A percentile compares a stretch with the other conserved stretches of the same genome.
Conservation (phyloP, 2,797 vertebrate genomes). For the Sebastes oblongus region DNA sequence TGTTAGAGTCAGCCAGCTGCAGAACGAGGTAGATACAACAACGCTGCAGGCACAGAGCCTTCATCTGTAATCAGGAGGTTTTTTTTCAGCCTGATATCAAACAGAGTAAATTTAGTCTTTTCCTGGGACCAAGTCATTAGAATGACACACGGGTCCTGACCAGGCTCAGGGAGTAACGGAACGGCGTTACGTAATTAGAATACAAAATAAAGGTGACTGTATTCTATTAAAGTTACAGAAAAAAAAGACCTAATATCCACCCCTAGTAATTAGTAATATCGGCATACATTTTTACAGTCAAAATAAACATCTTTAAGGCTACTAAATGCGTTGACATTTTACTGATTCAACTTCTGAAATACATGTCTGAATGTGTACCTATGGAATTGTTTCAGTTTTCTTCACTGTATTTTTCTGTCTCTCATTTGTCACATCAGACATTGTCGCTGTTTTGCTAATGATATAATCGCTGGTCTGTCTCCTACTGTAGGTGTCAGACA, state of each 20-base stretch:
- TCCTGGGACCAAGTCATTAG: background rate
- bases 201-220: background rate
- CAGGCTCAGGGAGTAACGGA: background rate
- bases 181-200: no score
- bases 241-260: background rate
- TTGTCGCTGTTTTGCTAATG: background rate
- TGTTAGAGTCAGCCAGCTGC: conserved; percentile 86
- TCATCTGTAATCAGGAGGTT: conserved; percentile 1
- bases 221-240: background rate
- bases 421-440: background rate
- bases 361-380: background rate
- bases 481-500: conserved; percentile 87
- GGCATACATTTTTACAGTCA: no score
- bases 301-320: background rate
- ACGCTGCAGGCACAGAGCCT: conserved; percentile 1
- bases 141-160: background rate
- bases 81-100: background rate
- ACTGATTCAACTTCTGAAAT: background rate
- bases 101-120: conserved; percentile 2
- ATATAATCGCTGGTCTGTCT: background rate
- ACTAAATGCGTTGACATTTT: background rate
- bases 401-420: background rate
- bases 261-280: no score
- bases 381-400: background rate
- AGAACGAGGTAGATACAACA: conserved; percentile 85